Conservation (phyloP, 2,113 vertebrate genomes). For the Laterallus jamaicensis region DNA sequence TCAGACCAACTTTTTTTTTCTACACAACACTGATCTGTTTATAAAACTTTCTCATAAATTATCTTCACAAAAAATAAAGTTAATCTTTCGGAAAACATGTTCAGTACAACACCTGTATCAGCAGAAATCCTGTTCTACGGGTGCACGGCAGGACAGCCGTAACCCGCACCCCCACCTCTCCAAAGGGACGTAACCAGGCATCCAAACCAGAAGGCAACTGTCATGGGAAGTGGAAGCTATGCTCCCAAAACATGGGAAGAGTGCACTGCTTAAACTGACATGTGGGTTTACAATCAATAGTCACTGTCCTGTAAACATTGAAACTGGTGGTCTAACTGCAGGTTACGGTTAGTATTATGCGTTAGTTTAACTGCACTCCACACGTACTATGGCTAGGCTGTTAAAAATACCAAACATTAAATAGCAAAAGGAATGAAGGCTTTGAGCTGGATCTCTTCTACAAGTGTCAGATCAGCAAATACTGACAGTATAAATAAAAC, state of each 20-base stretch:
- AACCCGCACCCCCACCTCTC: not conserved
- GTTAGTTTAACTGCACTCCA: not conserved
- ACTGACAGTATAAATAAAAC: constrained; percentile 35
- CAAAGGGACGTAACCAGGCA: not conserved
- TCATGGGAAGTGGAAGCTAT: not conserved
- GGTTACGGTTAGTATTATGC: not conserved
- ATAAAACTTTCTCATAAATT: constrained; percentile 57
- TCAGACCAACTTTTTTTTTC: not conserved
- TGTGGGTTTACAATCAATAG: constrained; percentile 58
- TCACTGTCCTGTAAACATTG: constrained; percentile 62
- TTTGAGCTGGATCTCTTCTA: not conserved
- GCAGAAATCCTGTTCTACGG: not conserved
- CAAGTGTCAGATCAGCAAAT: not conserved
- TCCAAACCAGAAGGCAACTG: constrained; percentile 16
- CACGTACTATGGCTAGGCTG: not conserved
- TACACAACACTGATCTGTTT: not conserved
- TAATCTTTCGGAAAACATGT: not conserved
- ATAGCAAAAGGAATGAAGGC: not conserved
- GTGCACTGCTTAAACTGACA: not conserved
- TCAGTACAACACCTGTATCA: not conserved
- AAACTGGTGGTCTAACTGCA: constrained; percentile 16
- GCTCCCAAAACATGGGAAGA: not conserved
- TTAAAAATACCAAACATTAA: not conserved
- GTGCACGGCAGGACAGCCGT: not conserved
- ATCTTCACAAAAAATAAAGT: constrained; percentile 62